Conservation (phyloP, 2,113 vertebrate genomes). For the Daubentonia madagascariensis region DNA sequence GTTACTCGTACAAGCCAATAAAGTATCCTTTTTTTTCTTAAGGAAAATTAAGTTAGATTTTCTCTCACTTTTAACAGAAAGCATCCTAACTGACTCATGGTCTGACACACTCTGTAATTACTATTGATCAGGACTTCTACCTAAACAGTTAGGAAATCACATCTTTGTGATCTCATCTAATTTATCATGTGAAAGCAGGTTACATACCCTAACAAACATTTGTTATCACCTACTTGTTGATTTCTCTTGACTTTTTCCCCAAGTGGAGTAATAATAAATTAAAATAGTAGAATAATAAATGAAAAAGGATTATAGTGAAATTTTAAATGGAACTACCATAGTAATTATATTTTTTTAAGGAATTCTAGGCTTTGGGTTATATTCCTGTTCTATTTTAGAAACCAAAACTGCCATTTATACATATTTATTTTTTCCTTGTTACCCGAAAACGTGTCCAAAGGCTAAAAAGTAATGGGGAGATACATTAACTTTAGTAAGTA, state of each 20-base stretch:
- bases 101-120: background rate
- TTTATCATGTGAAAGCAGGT: background rate
- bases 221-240: background rate
- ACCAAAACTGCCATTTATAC: background rate
- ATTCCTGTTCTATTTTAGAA: background rate
- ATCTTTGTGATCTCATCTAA: background rate
- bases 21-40: background rate
- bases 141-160: background rate
- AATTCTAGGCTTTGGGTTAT: background rate
- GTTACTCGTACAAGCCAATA: background rate
- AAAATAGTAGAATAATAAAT: background rate
- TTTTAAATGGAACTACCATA: background rate
- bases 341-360: background rate
- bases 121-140: background rate
- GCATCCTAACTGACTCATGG: background rate
- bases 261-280: background rate
- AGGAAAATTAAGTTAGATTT: background rate
- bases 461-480: background rate
- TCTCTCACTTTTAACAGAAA: background rate
- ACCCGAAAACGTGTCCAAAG: background rate
- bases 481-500: constrained; percentile 24
- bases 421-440: background rate
- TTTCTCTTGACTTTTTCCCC: background rate
- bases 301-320: background rate
- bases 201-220: fast-evolving